phyloP scores from a whole-genome alignment of 2,888 invertebrate genomes.

The Encarsia formosa region DNA sequence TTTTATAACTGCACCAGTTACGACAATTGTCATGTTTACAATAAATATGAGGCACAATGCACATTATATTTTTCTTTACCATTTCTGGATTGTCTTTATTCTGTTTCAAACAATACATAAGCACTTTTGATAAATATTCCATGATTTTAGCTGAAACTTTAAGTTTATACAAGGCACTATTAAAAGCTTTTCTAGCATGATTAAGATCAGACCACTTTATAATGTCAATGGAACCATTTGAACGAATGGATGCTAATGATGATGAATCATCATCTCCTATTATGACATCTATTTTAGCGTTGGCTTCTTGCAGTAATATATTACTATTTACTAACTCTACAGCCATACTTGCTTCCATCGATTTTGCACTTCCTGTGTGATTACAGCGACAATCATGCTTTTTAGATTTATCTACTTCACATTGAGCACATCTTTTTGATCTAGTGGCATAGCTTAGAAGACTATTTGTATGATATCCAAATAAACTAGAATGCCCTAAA shows the following conservation, averaged over 20 bases:
- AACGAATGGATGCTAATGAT: conserved; percentile 23
- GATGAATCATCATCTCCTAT: conserved; percentile 30
- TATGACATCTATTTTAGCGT: conserved; percentile 18
- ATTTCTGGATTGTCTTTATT: too few species aligned
- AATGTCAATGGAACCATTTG: conserved; percentile 12
- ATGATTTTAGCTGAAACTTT: conserved; percentile 15
- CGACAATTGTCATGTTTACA: too few species aligned
- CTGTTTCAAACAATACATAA: too few species aligned
- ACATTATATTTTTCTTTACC: too few species aligned
- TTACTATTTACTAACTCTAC: conserved; percentile 25
- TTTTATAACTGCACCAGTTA: too few species aligned
- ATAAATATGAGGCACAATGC: too few species aligned
- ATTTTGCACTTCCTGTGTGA: conserved; percentile 28
- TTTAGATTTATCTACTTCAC: too few species aligned
- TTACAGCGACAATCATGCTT: conserved; percentile 27
- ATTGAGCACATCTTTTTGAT: too few species aligned
- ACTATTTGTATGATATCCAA: not conserved
- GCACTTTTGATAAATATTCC: too few species aligned
- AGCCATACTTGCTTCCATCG: conserved; percentile 31
- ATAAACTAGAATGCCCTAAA: not conserved
- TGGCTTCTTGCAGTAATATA: conserved; percentile 19
- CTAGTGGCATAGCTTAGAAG: not conserved
- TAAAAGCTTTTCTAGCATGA: conserved; percentile 9
- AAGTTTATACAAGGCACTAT: conserved; percentile 12
- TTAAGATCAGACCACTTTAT: conserved; percentile 25